Base-by-base conservation (phyloP, 53 echinoderm and acorn worm species). In the Temnopleurus reevesii region DNA sequence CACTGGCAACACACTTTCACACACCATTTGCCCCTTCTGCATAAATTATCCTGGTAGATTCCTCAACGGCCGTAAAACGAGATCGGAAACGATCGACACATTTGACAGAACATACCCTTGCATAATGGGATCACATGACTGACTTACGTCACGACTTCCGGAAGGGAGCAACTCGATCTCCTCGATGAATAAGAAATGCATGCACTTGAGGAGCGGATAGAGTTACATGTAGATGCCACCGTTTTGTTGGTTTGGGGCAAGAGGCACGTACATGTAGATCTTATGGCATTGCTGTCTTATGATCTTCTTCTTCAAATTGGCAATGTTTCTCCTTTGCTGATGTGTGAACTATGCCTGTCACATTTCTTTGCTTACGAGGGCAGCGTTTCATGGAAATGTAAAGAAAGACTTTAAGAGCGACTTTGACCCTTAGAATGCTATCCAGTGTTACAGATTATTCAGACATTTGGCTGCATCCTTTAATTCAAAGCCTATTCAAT, bases 1-100 rank as follows among this genome's bases (percentile, higher is more conserved):
- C 65, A 35, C 5, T 34, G 6, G 65, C 65, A 13, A 6, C 28
- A 30, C 30, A 65, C 38, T 17, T 2, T 35, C 2, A n/a, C 35
- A 30, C 4, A 33, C 63, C 34, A 63, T 71, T 71, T 41, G 8
- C 9, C n/a, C 28, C n/a, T 23, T 41, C 34, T 63, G 36, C 8
- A 71, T 71, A 19, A 71, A 29, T 71, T 38, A 19, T 71, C n/a
- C 71, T 71, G 71, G 71, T 71, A 71, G 17, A 15, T n/a, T 71
- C 71, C 41, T 15, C 71, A 19, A 3, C 23, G 36, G 41, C 41
- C 71, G 21, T 71, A 38, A 71, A 71, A 43, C 71, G 23, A 63
- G 31, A 8, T 36, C 36, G 38, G 41, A 71, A 71, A 71, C 41
- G 71, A 71, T 41, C n/a, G n/a, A 71, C 71, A 71, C 24, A 56